phyloP scores from a whole-genome alignment of 2,797 vertebrate species.

The Cryptoblepharus egeriae region DNA sequence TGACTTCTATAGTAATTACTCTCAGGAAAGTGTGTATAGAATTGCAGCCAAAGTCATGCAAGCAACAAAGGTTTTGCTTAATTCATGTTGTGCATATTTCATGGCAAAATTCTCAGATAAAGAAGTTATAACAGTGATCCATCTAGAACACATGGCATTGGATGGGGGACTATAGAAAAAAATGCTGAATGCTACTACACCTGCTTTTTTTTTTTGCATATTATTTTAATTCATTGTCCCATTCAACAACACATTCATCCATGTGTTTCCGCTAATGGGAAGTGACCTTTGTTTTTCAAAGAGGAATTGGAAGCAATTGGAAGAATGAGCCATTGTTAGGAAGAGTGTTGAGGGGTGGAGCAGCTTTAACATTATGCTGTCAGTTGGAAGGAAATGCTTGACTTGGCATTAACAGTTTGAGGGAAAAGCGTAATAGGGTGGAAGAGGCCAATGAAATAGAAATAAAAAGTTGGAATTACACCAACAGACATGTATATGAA shows the following conservation, averaged over 20 bases:
- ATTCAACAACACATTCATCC: neutral
- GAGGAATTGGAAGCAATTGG: conserved; percentile 12
- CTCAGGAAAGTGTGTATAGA: too few relatives aligned
- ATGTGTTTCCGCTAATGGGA: conserved; percentile 3
- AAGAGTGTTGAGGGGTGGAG: neutral
- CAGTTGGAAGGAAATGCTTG: neutral
- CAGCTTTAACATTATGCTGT: neutral
- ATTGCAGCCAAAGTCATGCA: too few relatives aligned
- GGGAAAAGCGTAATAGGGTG: neutral
- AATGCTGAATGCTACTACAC: neutral
- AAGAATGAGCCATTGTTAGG: neutral
- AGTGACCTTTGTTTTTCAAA: neutral
- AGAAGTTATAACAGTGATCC: too few relatives aligned
- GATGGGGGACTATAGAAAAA: neutral
- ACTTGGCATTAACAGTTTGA: neutral
- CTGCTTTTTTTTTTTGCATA: neutral
- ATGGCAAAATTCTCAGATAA: too few relatives aligned
- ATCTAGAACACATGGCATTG: too few relatives aligned
- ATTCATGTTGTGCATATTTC: too few relatives aligned
- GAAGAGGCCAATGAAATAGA: neutral
- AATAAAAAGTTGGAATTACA: neutral
- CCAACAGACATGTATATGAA: neutral
- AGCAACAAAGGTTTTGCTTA: too few relatives aligned
- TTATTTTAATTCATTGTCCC: neutral
- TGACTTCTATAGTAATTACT: too few relatives aligned